Evolutionary conservation across 2,797 vertebrate genomes (phyloP), one percentile per base, ranked within the genome.

Genomic region (Sebastes vulpes): DNA sequence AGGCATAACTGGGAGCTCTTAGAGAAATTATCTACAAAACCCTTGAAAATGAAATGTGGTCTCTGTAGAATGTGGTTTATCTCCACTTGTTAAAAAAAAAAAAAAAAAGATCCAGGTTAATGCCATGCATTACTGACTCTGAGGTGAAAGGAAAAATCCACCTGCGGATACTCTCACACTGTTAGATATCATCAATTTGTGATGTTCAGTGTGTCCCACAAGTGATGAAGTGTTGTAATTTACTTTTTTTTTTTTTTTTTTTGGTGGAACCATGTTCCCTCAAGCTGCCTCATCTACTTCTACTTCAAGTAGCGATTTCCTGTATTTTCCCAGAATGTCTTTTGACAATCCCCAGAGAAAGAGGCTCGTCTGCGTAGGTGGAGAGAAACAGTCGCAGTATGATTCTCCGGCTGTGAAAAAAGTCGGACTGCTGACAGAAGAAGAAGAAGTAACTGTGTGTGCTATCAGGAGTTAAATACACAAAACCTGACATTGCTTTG

Each of bases 11-110:
- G 60, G 56, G 75, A 79, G 82, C 88, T 92, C 72, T 91, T 79
- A 83, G 46, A 76, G 82, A 85, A 94, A 93, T 93, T 74, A 93
- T 90, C 81, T 72, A 26, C 67, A 81, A 81, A 88, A 88, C 86
- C 81, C 74, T 84, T 75, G 29, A 48, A 85, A 84, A 89, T 85
- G 65, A 89, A 90, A 82, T 70, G 68, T 28, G 65, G 77, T 77
- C 59, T 74, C 81, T 54, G 57, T 61, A 52, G 83, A 77, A 79
- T 66, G 35, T 26, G 65, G 75, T 87, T 79, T 79, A 76, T 86
- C 73, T 79, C 25, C 48, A 78, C 74, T 65, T 72, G 29, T 59
- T 63, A 28, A 21, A 70, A 77, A 68, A 28, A 21, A 70, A 67
- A 68, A 66, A 46, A 56, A 32, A 35, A 35, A 42, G 63, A 82